Evolutionary conservation across 2,888 invertebrate species (phyloP), one percentile per base, ranked within the genome.

Genomic region (Crepidodera aurea): DNA sequence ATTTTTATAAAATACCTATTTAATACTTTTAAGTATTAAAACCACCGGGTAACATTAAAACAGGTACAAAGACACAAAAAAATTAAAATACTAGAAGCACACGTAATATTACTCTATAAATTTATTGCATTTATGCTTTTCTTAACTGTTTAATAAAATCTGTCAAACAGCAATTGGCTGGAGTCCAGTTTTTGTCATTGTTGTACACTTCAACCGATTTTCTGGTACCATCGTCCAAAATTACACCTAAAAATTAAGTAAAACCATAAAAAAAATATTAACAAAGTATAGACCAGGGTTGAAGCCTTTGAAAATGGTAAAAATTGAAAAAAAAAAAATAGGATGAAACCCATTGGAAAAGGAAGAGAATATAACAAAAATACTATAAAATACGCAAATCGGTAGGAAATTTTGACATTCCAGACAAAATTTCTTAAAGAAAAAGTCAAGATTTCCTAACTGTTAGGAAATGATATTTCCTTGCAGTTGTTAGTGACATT

Each of bases 121-220:
- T 32, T 46, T 46, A 25, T 12, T 46, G 27, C 22, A 12, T 8
- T 25, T 19, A 8, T 7, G 12, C 15, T 16, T 65, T 71, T 60
- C 73, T 66, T 19, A 74, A 62, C 56, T 74, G 65, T 37, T 69
- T 63, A 51, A 75, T 71, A 40, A 76, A 73, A 62, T 76, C 74
- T 15, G 70, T 67, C 27, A 76, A 62, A 51, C 69, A 69, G 59
- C 70, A 71, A 29, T 70, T 73, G 15, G 73, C 71, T 51, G 73
- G 75, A 13, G 50, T 58, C 75, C 75, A 76, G 42, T 73, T 64
- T 48, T 68, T 58, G 7, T 62, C 51, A 16, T 50, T 62, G 51
- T 71, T 76, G 60, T 66, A 60, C 40, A 72, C 69, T 60, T 71
- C 65, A 32, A 72, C 67, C 13, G 65, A 67, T 40, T 68, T 65